Evolutionary conservation across 2,888 invertebrate genomes (phyloP).

Genomic region (Meiosimyza platycephala): DNA sequence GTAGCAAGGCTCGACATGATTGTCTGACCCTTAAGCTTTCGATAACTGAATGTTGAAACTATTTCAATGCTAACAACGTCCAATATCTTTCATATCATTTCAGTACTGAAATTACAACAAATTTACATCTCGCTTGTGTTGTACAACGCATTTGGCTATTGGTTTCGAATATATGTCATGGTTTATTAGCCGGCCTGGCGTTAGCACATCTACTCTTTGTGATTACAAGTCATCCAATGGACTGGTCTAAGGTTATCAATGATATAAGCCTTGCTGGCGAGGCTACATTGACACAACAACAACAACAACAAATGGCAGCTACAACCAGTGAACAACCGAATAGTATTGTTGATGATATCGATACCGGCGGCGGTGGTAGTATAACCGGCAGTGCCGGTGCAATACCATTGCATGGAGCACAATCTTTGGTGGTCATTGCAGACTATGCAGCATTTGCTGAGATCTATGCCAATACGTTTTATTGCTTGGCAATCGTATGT

Average conservation of each 20-base stretch:
- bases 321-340: slow-evolving; percentile 32
- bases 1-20: too few relatives aligned
- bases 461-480: slow-evolving; percentile 68
- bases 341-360: background rate
- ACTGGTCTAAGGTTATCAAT: slow-evolving; percentile 63
- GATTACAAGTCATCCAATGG: slow-evolving; percentile 64
- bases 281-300: slow-evolving; percentile 41
- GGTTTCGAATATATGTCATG: slow-evolving; percentile 71
- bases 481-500: slow-evolving; percentile 70
- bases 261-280: slow-evolving; percentile 61
- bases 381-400: background rate
- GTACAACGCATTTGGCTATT: slow-evolving; percentile 71
- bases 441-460: slow-evolving; percentile 67
- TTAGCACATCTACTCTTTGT: slow-evolving; percentile 67
- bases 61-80: too few relatives aligned
- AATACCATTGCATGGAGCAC: slow-evolving; percentile 3
- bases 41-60: too few relatives aligned
- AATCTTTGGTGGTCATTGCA: slow-evolving; percentile 50
- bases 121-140: slow-evolving; percentile 65
- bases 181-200: slow-evolving; percentile 70
- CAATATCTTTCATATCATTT: slow-evolving; percentile 31
- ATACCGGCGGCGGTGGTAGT: slow-evolving; percentile 16
- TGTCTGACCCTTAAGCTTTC: too few relatives aligned
- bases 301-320: slow-evolving; percentile 34
- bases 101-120: slow-evolving; percentile 59